A percentile compares a stretch with the other conserved stretches of the same genome.
Conservation (phyloP, 2,113 vertebrate genomes). For the Caloenas nicobarica region DNA sequence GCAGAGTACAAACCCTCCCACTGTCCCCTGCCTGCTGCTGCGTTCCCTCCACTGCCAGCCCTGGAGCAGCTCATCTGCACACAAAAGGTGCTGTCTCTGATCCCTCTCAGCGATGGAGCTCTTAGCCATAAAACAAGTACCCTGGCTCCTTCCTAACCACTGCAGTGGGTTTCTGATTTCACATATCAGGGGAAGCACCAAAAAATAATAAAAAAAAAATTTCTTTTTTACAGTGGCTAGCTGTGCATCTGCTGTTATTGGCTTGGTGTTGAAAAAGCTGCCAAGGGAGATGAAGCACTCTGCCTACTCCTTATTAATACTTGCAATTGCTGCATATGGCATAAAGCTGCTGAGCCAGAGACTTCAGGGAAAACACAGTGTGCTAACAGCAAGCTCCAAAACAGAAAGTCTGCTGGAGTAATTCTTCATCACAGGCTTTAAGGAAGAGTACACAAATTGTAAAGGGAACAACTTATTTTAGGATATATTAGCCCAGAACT, state of each 20-base stretch:
- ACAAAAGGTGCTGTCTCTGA: not conserved
- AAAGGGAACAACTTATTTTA: not conserved
- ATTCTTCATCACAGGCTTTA: not conserved
- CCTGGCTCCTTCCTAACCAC: not conserved
- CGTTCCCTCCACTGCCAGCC: not conserved
- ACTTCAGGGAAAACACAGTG: not conserved
- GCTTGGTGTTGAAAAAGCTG: not conserved
- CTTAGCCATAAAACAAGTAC: not conserved
- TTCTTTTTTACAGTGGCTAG: not conserved
- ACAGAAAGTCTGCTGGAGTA: not conserved
- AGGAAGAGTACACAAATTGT: not conserved
- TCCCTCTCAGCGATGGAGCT: not conserved
- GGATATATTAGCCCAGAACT: not conserved
- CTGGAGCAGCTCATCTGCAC: no score
- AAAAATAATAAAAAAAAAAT: not conserved
- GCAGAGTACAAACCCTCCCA: not conserved
- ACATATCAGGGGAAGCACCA: not conserved
- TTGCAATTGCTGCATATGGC: not conserved
- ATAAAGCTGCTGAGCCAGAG: not conserved
- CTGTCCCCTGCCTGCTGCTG: not conserved
- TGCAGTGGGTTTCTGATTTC: not conserved
- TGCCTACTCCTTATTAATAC: conserved; percentile 12
- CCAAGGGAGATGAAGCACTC: not conserved
- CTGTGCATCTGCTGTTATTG: not conserved
- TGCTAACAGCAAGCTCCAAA: not conserved